A percentile compares a stretch with the other conserved stretches of the same genome.
Evolutionary conservation across 2,113 vertebrate species (phyloP).

Genomic region (Entelurus aequoreus): DNA sequence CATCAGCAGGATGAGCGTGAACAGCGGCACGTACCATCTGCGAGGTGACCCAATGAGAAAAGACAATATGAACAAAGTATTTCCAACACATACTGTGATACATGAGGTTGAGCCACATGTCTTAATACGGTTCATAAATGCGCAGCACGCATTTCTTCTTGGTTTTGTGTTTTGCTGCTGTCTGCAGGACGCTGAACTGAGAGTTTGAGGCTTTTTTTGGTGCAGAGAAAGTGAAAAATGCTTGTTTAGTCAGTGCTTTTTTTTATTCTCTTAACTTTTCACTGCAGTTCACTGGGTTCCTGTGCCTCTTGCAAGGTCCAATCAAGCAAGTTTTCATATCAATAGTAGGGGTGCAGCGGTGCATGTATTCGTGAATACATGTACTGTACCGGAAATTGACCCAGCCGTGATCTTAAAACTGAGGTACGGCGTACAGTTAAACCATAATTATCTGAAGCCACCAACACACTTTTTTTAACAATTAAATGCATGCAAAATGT

Average conservation of each 20-base stretch:
- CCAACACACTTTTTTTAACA: too few species aligned
- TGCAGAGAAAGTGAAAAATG: conserved; percentile 2
- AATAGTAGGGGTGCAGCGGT: too few species aligned
- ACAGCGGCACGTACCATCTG: conserved; percentile 77
- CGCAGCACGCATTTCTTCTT: conserved; percentile 3
- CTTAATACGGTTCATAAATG: conserved; percentile 8
- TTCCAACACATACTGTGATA: conserved; percentile 5
- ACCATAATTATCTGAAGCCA: too few species aligned
- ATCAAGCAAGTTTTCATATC: background rate
- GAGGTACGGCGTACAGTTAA: too few species aligned
- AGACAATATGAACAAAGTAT: background rate
- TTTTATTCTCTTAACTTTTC: background rate
- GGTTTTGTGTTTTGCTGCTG: conserved; percentile 1
- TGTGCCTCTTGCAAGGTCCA: background rate
- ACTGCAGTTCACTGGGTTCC: background rate
- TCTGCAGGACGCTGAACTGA: conserved; percentile 7
- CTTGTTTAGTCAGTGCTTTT: background rate
- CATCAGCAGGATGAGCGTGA: conserved; percentile 80
- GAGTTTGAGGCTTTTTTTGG: conserved; percentile 1
- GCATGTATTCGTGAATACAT: too few species aligned
- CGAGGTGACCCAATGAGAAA: conserved; percentile 22
- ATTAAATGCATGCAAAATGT: too few species aligned
- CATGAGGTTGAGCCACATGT: background rate
- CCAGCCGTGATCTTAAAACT: too few species aligned
- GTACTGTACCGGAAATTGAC: too few species aligned